A percentile compares a stretch with the other conserved stretches of the same genome.
phyloP scores from a whole-genome alignment of 2,113 vertebrate genomes.

The Eulacestoma nigropectus region DNA sequence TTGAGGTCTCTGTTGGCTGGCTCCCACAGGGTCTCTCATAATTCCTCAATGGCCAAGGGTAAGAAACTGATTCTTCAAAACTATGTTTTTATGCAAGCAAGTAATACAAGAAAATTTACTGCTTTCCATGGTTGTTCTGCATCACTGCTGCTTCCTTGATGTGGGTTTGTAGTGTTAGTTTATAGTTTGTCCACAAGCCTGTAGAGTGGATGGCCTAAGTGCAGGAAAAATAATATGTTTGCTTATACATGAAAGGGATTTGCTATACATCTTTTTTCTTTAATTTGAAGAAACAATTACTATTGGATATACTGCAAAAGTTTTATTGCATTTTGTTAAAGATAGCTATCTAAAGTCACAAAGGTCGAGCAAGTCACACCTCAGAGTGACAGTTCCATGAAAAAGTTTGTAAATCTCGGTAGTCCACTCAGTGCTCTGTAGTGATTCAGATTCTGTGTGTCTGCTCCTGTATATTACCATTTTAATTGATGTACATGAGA shows the following conservation, averaged over 20 bases:
- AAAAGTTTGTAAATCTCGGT: neutral
- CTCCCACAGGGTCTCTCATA: neutral
- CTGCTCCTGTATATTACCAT: conserved; percentile 32
- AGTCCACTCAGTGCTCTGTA: neutral
- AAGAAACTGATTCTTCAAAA: neutral
- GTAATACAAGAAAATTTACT: neutral
- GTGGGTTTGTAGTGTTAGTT: neutral
- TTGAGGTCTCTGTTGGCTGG: neutral
- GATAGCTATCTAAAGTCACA: neutral
- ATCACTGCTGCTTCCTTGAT: neutral
- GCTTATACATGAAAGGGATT: neutral
- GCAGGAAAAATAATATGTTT: neutral
- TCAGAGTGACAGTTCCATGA: neutral
- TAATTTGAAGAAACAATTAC: neutral
- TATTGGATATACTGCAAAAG: neutral
- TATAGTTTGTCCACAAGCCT: neutral
- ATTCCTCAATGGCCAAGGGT: neutral
- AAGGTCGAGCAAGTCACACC: neutral
- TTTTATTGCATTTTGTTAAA: neutral
- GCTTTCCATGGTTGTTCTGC: neutral
- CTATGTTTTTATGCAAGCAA: neutral
- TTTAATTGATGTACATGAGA: conserved; percentile 52
- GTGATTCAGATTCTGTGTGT: conserved; percentile 8
- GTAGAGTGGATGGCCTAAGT: neutral
- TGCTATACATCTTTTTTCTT: neutral